phyloP scores from a whole-genome alignment of 1,140 invertebrate species.

The Cylas formicarius region DNA sequence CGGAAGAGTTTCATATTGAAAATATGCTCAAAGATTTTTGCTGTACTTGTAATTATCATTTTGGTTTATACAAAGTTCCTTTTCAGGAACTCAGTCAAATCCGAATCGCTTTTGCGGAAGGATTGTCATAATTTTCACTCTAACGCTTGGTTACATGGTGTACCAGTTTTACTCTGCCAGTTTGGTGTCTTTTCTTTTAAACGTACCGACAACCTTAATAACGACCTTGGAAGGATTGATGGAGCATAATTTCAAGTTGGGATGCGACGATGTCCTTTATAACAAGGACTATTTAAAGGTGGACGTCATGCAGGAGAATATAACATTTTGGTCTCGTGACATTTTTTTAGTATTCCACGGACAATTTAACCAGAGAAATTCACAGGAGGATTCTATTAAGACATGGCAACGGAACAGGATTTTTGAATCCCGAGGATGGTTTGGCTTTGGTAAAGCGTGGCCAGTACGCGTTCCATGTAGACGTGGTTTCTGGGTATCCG shows the following conservation, averaged over 20 bases:
- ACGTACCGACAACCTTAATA: slow-evolving; percentile 56
- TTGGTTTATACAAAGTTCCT: too few relatives aligned
- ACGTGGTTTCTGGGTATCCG: slow-evolving; percentile 31
- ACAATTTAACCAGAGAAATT: slow-evolving; percentile 11
- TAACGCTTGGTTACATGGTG: slow-evolving; percentile 55
- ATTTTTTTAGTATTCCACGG: slow-evolving; percentile 7
- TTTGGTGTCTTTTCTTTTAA: slow-evolving; percentile 63
- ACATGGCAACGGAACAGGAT: slow-evolving; percentile 15
- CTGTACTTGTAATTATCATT: too few relatives aligned
- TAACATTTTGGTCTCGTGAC: too few relatives aligned
- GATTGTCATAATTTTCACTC: slow-evolving; percentile 50
- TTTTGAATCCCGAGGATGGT: slow-evolving; percentile 23
- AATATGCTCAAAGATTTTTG: too few relatives aligned
- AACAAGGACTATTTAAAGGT: slow-evolving; percentile 26
- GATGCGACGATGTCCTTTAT: slow-evolving; percentile 29
- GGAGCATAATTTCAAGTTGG: slow-evolving; percentile 25
- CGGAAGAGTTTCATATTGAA: too few relatives aligned
- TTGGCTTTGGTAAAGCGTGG: slow-evolving; percentile 28
- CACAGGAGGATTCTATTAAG: slow-evolving; percentile 5
- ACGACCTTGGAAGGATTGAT: slow-evolving; percentile 43
- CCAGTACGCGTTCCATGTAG: slow-evolving; percentile 34
- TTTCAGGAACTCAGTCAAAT: slow-evolving; percentile 23
- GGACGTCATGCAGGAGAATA: too few relatives aligned
- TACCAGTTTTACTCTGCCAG: slow-evolving; percentile 69
- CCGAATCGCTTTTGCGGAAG: slow-evolving; percentile 47